phyloP scores from a whole-genome alignment of 2,113 vertebrate species.

The Tyrannus savana region DNA sequence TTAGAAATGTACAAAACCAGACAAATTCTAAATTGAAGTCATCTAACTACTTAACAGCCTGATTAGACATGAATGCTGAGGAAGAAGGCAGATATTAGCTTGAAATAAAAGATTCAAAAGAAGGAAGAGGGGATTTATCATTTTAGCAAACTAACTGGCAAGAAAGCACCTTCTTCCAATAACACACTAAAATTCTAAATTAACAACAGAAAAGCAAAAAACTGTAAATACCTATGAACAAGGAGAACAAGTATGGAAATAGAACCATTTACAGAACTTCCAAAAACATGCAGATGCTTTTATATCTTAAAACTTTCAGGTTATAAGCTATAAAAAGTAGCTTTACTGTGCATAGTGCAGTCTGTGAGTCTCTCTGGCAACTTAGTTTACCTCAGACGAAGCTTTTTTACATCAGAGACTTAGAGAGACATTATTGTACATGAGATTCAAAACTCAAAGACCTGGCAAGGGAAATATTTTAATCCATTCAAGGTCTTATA shows the following conservation, averaged over 20 bases:
- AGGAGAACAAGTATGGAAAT: neutral
- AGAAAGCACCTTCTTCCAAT: neutral
- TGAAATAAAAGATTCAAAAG: neutral
- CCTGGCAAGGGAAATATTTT: neutral
- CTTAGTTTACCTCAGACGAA: neutral
- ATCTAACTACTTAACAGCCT: neutral
- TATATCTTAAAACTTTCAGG: neutral
- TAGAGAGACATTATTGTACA: neutral
- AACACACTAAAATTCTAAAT: neutral
- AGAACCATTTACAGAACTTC: neutral
- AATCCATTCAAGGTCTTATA: neutral
- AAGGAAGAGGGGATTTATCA: neutral
- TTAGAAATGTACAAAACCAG: neutral
- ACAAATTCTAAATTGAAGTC: neutral
- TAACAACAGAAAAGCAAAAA: neutral
- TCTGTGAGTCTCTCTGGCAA: neutral
- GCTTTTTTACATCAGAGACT: neutral
- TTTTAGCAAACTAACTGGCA: neutral
- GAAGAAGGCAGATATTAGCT: neutral
- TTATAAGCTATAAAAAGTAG: neutral
- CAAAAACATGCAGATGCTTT: neutral
- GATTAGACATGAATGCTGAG: neutral
- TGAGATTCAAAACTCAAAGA: neutral
- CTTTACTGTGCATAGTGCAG: neutral
- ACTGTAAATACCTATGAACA: neutral